A percentile compares a stretch with the other conserved stretches of the same genome.
Evolutionary conservation across 2,113 vertebrate genomes (phyloP).

Genomic region (Sceloporus undulatus): DNA sequence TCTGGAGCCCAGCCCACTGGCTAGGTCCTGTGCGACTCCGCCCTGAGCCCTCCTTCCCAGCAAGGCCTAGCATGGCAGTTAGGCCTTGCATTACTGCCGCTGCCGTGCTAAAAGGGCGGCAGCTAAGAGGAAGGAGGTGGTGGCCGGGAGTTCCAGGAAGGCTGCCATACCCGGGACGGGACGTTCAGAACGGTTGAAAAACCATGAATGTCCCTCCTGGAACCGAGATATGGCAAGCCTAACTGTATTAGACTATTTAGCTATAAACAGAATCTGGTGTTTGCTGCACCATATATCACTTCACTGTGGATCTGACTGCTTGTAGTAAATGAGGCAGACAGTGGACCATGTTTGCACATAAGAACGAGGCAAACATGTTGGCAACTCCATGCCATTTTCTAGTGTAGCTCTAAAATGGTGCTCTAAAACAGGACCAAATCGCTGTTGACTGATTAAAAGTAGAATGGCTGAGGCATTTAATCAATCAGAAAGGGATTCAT

Average conservation of each 20-base stretch:
- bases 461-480: slow-evolving; percentile 3
- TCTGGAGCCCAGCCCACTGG: too few species aligned
- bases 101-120: too few species aligned
- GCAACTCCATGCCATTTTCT: neutral
- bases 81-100: too few species aligned
- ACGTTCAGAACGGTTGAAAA: too few species aligned
- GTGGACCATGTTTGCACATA: neutral
- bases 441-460: slow-evolving; percentile 20
- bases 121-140: too few species aligned
- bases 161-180: too few species aligned
- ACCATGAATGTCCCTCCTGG: too few species aligned
- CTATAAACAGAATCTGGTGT: neutral
- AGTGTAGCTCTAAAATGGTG: neutral
- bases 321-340: neutral
- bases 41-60: too few species aligned
- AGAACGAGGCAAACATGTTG: neutral
- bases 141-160: too few species aligned
- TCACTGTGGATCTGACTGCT: neutral
- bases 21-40: too few species aligned
- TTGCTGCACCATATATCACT: neutral
- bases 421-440: slow-evolving; percentile 3
- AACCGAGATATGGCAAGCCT: too few species aligned
- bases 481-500: slow-evolving; percentile 3
- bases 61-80: too few species aligned
- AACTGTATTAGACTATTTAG: neutral